Evolutionary conservation across 2,888 invertebrate genomes (phyloP).

Genomic region (Epinotia demarniana): DNA sequence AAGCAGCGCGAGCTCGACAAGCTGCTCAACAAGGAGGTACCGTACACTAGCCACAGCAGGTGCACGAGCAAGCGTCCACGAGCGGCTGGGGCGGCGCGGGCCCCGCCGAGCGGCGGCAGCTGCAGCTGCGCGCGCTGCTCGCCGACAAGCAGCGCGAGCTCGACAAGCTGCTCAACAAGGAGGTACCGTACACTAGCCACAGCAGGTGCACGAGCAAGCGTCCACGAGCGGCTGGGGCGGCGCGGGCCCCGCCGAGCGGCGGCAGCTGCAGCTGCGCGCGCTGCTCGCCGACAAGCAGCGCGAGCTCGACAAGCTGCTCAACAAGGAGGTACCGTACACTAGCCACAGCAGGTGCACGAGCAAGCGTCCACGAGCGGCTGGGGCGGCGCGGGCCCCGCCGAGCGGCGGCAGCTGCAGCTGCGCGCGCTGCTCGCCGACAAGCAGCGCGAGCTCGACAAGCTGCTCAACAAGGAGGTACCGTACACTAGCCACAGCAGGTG

Average conservation of each 20-base stretch:
- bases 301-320: constrained; percentile 87
- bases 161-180: constrained; percentile 87
- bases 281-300: constrained; percentile 86
- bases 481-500: neutral
- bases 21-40: constrained; percentile 86
- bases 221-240: neutral
- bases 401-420: constrained; percentile 82
- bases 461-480: constrained; percentile 86
- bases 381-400: constrained; percentile 61
- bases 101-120: constrained; percentile 81
- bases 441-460: constrained; percentile 86
- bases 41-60: neutral
- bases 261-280: constrained; percentile 82
- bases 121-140: constrained; percentile 83
- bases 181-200: constrained; percentile 59
- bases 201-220: neutral
- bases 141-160: constrained; percentile 87
- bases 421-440: constrained; percentile 86
- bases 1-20: constrained; percentile 88
- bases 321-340: constrained; percentile 80
- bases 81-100: neutral
- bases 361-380: neutral
- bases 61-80: neutral
- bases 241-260: constrained; percentile 73
- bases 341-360: neutral